These are phyloP conservation scores for Ormyrus pomaceus DNA, from an alignment of 2,888 invertebrate species.

Conservation along the genomic window DNA sequence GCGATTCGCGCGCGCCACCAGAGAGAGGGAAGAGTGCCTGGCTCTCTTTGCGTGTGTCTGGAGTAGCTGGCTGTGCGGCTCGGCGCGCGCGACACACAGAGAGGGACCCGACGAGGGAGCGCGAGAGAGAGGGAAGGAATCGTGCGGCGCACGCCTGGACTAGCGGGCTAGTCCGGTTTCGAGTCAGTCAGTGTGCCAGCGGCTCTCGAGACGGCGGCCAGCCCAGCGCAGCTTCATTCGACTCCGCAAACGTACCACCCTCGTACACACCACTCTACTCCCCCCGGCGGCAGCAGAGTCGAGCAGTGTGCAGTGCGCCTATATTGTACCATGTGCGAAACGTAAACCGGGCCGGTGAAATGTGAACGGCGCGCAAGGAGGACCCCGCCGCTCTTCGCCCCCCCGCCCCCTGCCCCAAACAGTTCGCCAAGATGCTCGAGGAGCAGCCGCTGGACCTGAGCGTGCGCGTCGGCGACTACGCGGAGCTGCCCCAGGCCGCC, in stretches of 20 bases:
- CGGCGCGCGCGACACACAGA: slow-evolving; percentile 53
- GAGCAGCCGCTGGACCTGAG: slow-evolving; percentile 89
- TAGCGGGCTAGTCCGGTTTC: slow-evolving; percentile 72
- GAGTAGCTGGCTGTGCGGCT: slow-evolving; percentile 52
- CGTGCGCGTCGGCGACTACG: slow-evolving; percentile 76
- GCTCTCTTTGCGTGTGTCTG: slow-evolving; percentile 50
- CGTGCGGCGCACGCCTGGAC: slow-evolving; percentile 74
- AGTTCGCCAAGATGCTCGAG: slow-evolving; percentile 73
- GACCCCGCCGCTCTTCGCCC: too few species aligned
- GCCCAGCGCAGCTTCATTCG: too few species aligned
- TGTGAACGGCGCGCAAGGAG: too few species aligned
- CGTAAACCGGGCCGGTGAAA: too few species aligned
- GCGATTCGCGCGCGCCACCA: neutral
- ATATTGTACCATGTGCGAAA: too few species aligned
- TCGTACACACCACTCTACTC: too few species aligned
- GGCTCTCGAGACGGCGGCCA: slow-evolving; percentile 58
- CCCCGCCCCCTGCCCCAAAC: too few species aligned
- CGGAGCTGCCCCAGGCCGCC: slow-evolving; percentile 68
- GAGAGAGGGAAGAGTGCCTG: slow-evolving; percentile 35
- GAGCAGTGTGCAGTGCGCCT: too few species aligned
- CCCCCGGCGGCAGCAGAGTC: too few species aligned
- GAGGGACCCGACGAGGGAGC: slow-evolving; percentile 59
- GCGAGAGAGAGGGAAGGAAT: slow-evolving; percentile 65
- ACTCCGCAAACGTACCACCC: too few species aligned
- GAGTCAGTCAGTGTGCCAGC: slow-evolving; percentile 76